Evolutionary conservation across 2,888 invertebrate genomes (phyloP), one percentile per base, ranked within the genome.

Genomic region (Pachycephus smyrnensis): DNA sequence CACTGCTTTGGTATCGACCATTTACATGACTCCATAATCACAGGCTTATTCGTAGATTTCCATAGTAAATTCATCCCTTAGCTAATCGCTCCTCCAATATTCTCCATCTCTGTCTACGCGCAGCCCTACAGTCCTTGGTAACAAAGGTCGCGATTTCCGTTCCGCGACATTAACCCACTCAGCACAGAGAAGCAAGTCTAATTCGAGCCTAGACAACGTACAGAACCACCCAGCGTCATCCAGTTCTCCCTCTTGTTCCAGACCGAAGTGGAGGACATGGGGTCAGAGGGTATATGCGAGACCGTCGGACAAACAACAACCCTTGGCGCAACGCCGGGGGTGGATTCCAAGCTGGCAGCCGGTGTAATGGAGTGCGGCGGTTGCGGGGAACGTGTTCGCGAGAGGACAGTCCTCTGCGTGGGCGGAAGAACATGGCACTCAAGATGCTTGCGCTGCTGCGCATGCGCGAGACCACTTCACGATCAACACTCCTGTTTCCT

Each of bases 401-500:
- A 79, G 12, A 73, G 79, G 11, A 78, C 78, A 30, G 78, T 78
- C 23, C 78, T 78, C 37, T 78, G 78, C 78, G 97, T 98, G 89
- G 96, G 96, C 86, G 97, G 97, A 82, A 31, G 96, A 90, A 96
- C 96, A 89, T 98, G 97, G 97, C 98, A 97, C 93, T 95, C 95
- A 84, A 94, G 94, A 90, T 98, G 97, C 92, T 94, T 98, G 82
- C 94, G 97, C 82, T 98, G 98, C 93, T 97, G 96, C 92, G 95
- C 97, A 81, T 98, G 98, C 92, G 95, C 96, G 87, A 94, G 95
- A 82, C 95, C 96, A 88, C 94, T 98, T 80, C 97, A 97, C 92
- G 93, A 96, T 77, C 97, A 97, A 89, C 96, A 96, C 82, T 96
- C 97, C 85, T 98, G 98, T 93, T 98, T 97, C 93, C 95, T 97